Base-by-base conservation (phyloP, 2,797 vertebrate species). In the Trichosurus vulpecula region DNA sequence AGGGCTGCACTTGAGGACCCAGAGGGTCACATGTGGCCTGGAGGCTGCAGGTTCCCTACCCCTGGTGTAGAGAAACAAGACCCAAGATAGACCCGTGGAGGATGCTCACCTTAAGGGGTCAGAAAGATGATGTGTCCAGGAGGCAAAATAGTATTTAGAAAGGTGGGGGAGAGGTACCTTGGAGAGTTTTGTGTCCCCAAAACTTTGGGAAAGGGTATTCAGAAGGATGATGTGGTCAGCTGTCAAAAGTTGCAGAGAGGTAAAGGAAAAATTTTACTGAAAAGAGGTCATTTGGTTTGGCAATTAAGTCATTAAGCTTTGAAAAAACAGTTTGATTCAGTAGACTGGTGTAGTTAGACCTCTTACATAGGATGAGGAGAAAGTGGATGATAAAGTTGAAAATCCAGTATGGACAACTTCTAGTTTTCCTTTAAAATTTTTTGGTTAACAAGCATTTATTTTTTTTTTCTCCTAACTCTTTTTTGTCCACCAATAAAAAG, bases 231-330 rank as follows among this genome's bases (percentile, higher is more conserved):
- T 81, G 11, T 87, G 2, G 12, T 54, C 91, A 66, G 53, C 2
- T 91, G 16, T 87, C 94, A 92, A 89, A 94, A 94, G 47, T 58
- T 41, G 74, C 27, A 92, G 0, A 51, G 91, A 87, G 12, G 29
- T 94, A 81, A 94, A 89, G 12, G 87, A 29, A 94, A 19, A 92
- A 25, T 92, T 91, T 1, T 52, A 93, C 51, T 90, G 22, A 52
- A 95, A 96, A 96, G 27, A 52, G 89, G 53, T 35, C 2, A 91
- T 94, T 91, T 57, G 19, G 66, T 90, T 92, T 74, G 61, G 6
- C n/a, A 74, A 61, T 61, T 35, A 61, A 66, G 9, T 66, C 61
- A 66, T 66, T 66, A n/a, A 66, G 5, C 61, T 66, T 66, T 66
- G 61, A 66, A 35, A 16, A 66, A 66, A 66, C 35, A 66, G 14